Base-by-base conservation (phyloP, 2,113 vertebrate genomes). In the Melanostigma gelatinosum region DNA sequence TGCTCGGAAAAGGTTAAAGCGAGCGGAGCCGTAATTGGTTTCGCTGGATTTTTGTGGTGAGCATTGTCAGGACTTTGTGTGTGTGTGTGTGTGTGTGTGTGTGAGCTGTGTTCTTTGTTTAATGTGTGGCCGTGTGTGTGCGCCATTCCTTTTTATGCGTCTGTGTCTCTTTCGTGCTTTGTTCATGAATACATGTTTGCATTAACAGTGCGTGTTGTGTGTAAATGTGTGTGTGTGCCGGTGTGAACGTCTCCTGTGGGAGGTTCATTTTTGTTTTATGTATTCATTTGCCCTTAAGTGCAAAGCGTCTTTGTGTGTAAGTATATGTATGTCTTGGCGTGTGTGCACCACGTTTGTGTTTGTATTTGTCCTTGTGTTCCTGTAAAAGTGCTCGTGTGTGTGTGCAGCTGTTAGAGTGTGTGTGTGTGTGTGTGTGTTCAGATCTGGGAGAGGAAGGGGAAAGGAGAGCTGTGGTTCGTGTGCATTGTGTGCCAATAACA, bases 21-120 rank as follows among this genome's bases (percentile, higher is more conserved):
- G 54, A 81, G 75, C 27, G 6, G 65, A 80, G 83, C 81, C 63
- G 88, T 85, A 90, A 91, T 91, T 90, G 86, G 85, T 91, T 91
- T 82, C 75, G 84, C 86, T 89, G 34, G 34, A 34, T 87, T 89
- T 89, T 89, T 85, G 83, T 84, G 83, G 78, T 69, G 13, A 75
- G 77, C 15, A 24, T 86, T 88, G 89, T 91, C 85, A 85, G 80
- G 82, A 80, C 22, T 69, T 48, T 62, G 75, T 48, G 74, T 60
- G 18, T 44, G 71, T 68, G 67, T 62, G 75, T 48, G 74, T 60
- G 18, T 44, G 71, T 68, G 67, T 46, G 11, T 55, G 6, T 67
- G 69, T 66, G 68, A 27, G 48, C 27, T 81, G 71, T 68, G 58
- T 38, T 40, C 38, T 62, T 62, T 32, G 34, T 61, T 60, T 77